Conservation (phyloP, 2,113 vertebrate genomes). For the Nibea albiflora region DNA sequence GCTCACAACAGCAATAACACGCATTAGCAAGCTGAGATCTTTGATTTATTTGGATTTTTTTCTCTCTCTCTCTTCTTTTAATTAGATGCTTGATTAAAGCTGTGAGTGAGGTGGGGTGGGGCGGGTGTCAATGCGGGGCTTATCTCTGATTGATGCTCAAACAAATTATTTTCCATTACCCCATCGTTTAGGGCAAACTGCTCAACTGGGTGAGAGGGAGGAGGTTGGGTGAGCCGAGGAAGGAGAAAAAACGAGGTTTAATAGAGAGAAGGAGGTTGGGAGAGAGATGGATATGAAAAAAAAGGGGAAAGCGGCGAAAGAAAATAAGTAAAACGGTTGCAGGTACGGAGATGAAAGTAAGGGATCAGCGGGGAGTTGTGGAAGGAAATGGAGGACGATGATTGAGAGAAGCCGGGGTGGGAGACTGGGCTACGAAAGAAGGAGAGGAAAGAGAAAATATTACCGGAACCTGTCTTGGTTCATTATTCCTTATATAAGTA, state of each 20-base stretch:
- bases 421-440: background rate
- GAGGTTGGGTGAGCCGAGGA: no score
- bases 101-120: conserved; percentile 2
- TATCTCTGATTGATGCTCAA: conserved; percentile 66
- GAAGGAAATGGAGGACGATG: background rate
- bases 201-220: conserved; percentile 12
- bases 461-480: background rate
- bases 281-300: background rate
- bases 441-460: background rate
- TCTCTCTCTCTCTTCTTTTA: conserved; percentile 43
- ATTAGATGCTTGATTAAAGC: conserved; percentile 75
- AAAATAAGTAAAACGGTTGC: background rate
- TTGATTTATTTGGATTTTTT: conserved; percentile 62
- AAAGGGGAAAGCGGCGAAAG: background rate
- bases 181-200: conserved; percentile 43
- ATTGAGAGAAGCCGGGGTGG: background rate
- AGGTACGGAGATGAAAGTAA: background rate
- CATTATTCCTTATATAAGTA: background rate
- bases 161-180: conserved; percentile 63
- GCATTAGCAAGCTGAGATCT: conserved; percentile 48
- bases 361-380: background rate
- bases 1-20: conserved; percentile 56
- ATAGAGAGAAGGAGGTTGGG: background rate
- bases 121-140: conserved; percentile 32
- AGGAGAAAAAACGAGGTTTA: background rate